These are phyloP conservation scores for Falco peregrinus DNA, from an alignment of 2,797 vertebrate genomes.

Conservation along the genomic window DNA sequence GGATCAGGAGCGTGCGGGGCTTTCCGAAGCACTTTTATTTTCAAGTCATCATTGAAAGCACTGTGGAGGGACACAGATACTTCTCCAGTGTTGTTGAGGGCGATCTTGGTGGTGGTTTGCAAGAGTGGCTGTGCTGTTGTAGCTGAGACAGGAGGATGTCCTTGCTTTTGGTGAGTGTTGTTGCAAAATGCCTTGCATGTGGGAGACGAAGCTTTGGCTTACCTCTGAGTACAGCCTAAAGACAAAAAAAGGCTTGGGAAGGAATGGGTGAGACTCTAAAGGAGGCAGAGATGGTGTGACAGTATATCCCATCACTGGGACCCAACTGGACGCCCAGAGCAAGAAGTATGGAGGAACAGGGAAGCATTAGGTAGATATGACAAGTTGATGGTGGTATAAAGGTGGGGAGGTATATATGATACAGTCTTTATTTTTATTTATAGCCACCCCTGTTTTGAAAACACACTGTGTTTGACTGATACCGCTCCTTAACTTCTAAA, in stretches of 20 bases:
- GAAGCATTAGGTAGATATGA: background rate
- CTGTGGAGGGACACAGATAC: background rate
- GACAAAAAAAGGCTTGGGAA: background rate
- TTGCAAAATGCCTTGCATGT: fast-evolving
- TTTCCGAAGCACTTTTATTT: background rate
- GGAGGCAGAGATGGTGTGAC: background rate
- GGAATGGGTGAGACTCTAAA: background rate
- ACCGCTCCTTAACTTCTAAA: background rate
- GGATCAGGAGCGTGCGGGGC: background rate
- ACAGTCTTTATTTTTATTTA: background rate
- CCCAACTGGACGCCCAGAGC: fast-evolving
- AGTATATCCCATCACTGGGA: fast-evolving
- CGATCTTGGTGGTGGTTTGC: background rate
- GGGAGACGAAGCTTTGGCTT: background rate
- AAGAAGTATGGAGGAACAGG: background rate
- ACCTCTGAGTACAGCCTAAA: background rate
- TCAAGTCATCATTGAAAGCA: background rate
- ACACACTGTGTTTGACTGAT: background rate
- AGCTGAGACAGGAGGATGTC: background rate
- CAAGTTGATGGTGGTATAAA: background rate
- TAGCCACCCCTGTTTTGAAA: background rate
- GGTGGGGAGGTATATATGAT: background rate
- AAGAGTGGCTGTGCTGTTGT: fast-evolving
- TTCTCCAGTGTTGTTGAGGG: background rate
- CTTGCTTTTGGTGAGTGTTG: background rate